phyloP scores from a whole-genome alignment of 2,888 invertebrate genomes.

The Yponomeuta cagnagella region DNA sequence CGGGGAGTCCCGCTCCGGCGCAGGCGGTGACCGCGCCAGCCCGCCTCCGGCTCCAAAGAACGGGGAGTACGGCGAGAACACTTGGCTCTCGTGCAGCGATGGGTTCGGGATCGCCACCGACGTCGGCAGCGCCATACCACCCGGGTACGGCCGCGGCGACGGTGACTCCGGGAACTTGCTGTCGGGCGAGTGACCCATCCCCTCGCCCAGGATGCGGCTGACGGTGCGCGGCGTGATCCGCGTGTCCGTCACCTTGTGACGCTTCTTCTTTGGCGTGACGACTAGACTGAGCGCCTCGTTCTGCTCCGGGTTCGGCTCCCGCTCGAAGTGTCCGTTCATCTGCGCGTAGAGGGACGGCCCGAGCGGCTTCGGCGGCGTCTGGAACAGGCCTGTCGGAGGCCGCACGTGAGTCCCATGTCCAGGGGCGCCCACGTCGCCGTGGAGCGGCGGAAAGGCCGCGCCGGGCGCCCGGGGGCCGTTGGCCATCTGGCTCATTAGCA shows the following conservation, averaged over 20 bases:
- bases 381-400: slow-evolving; percentile 86
- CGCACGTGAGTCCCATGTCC: slow-evolving; percentile 63
- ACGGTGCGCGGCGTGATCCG: slow-evolving; percentile 93
- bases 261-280: slow-evolving; percentile 96
- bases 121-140: slow-evolving; percentile 93
- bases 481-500: slow-evolving; percentile 67
- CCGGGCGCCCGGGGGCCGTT: slow-evolving; percentile 77
- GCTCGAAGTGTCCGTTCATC: slow-evolving; percentile 79
- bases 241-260: slow-evolving; percentile 97
- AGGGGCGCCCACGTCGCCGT: slow-evolving; percentile 77
- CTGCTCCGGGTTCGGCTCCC: slow-evolving; percentile 87
- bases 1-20: slow-evolving; percentile 85
- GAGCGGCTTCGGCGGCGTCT: slow-evolving; percentile 87
- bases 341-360: slow-evolving; percentile 79
- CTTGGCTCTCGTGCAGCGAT: slow-evolving; percentile 94
- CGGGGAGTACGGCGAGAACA: slow-evolving; percentile 93
- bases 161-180: slow-evolving; percentile 79
- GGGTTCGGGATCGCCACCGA: slow-evolving; percentile 98
- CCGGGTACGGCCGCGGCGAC: slow-evolving; percentile 85
- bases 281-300: slow-evolving; percentile 96
- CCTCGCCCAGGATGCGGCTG: slow-evolving; percentile 89
- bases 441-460: slow-evolving; percentile 82
- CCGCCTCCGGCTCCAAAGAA: slow-evolving; percentile 83
- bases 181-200: slow-evolving; percentile 81
- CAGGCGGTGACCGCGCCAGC: slow-evolving; percentile 75